Evolutionary conservation across 2,888 invertebrate species (phyloP).

Genomic region (Dioctria rufipes): DNA sequence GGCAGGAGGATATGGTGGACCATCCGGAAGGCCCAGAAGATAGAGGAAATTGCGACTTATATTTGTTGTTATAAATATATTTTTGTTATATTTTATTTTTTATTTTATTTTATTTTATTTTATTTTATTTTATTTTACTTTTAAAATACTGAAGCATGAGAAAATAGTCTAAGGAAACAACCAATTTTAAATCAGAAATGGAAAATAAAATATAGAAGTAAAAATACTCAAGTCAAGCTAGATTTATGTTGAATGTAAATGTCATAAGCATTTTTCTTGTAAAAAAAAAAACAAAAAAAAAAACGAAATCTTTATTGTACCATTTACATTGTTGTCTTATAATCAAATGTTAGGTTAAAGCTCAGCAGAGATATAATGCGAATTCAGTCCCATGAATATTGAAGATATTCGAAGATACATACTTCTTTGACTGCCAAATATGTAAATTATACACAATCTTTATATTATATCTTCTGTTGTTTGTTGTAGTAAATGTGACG

Average conservation of each 20-base stretch:
- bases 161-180: neutral
- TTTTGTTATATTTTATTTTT: conserved; percentile 19
- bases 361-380: too few species aligned
- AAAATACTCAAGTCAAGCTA: conserved; percentile 43
- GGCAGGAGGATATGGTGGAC: conserved; percentile 60
- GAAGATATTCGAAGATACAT: too few species aligned
- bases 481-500: too few species aligned
- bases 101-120: conserved; percentile 6
- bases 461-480: too few species aligned
- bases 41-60: conserved; percentile 59
- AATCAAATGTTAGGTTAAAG: neutral
- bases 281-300: neutral
- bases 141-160: conserved; percentile 3
- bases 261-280: conserved; percentile 10
- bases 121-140: too few species aligned
- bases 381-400: too few species aligned
- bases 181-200: neutral
- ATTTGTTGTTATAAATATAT: conserved; percentile 21
- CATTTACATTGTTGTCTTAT: conserved; percentile 19
- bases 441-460: too few species aligned
- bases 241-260: conserved; percentile 24
- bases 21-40: conserved; percentile 69
- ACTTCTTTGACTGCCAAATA: too few species aligned
- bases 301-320: conserved; percentile 10
- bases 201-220: conserved; percentile 15